Evolutionary conservation across 2,113 vertebrate genomes (phyloP).

Genomic region (Procavia capensis): DNA sequence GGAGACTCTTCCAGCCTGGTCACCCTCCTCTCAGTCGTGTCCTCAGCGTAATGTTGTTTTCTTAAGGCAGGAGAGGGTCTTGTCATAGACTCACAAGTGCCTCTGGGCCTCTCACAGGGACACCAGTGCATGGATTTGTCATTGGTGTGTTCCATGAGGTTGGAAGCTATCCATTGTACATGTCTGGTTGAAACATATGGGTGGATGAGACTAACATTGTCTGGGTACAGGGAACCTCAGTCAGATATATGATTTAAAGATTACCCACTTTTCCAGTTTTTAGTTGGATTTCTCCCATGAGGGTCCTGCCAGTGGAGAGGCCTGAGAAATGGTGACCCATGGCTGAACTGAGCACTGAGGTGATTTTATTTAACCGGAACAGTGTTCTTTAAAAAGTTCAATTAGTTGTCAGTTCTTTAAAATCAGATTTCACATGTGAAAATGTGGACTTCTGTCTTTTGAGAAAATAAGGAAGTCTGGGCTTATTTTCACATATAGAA

Average conservation of each 20-base stretch:
- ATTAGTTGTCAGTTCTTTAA: background rate
- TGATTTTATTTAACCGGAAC: background rate
- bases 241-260: conserved; percentile 3
- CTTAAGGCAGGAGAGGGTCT: background rate
- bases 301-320: background rate
- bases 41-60: background rate
- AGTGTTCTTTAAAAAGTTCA: background rate
- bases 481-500: background rate
- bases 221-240: background rate
- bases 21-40: background rate
- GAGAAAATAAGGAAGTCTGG: background rate
- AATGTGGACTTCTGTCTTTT: background rate
- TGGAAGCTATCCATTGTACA: background rate
- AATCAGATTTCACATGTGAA: background rate
- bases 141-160: background rate
- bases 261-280: background rate
- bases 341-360: background rate
- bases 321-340: background rate
- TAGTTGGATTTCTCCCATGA: background rate
- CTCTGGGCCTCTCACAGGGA: background rate
- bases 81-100: background rate
- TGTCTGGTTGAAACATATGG: background rate
- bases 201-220: background rate
- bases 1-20: accelerated
- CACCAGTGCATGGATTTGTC: background rate